Conservation (phyloP, 2,797 vertebrate genomes). For the Mionectes olivaceus region DNA sequence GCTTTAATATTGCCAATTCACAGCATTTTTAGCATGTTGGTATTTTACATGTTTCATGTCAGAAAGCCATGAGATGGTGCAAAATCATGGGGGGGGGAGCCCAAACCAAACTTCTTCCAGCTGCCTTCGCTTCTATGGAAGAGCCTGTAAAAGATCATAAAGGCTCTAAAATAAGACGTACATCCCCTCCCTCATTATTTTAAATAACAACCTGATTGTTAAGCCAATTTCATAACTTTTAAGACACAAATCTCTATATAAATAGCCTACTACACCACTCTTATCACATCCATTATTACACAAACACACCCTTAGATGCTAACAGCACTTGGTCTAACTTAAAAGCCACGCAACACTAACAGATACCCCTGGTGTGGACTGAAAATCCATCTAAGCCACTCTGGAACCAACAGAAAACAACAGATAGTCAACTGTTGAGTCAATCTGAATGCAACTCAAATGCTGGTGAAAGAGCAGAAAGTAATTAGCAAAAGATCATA, state of each 20-base stretch:
- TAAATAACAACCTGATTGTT: background rate
- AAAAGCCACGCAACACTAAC: background rate
- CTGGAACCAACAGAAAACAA: background rate
- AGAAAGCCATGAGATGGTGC: background rate
- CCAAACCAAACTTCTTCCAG: background rate
- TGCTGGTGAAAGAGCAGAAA: constrained; percentile 17
- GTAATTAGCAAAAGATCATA: background rate
- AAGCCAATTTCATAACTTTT: background rate
- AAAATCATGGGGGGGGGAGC: background rate
- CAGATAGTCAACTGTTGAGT: background rate
- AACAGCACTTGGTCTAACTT: background rate
- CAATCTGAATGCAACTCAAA: background rate
- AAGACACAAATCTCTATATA: background rate
- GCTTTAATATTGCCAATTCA: background rate
- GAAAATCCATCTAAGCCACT: background rate
- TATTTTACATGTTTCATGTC: background rate
- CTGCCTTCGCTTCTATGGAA: background rate
- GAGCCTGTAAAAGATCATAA: background rate
- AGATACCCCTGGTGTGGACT: background rate
- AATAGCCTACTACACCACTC: background rate
- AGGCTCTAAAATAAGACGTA: background rate
- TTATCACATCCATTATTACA: background rate
- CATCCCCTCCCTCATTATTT: background rate
- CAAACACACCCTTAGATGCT: background rate
- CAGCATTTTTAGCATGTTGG: background rate